Conservation (phyloP, 30 jellyfish, hydroid and myxozoan genomes). For the Clytia hemisphaerica region DNA sequence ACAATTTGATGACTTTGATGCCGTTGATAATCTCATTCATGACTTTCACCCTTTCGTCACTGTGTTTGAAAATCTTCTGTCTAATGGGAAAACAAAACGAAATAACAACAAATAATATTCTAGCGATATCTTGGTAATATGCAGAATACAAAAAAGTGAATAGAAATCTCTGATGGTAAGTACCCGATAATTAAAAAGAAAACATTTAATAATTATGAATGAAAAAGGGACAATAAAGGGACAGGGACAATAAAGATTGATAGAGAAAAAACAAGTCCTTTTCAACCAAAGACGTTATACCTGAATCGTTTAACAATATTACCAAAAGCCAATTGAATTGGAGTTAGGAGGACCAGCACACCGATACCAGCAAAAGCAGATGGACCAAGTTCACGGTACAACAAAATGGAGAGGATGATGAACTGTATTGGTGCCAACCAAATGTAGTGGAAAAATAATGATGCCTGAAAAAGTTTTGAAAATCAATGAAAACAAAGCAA, state of each 20-base stretch:
- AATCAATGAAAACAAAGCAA: neutral
- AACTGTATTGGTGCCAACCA: constrained; percentile 68
- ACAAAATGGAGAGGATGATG: constrained; percentile 21
- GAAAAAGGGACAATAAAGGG: no score
- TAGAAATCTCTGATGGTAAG: no score
- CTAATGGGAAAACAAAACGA: no score
- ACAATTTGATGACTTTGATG: constrained; percentile 65
- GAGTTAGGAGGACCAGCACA: constrained; percentile 55
- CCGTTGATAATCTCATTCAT: constrained; percentile 83
- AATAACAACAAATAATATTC: no score
- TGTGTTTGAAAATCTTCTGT: constrained; percentile 41
- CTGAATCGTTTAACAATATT: constrained; percentile 56
- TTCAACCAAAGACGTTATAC: neutral
- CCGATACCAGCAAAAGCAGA: constrained; percentile 81
- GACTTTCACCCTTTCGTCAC: constrained; percentile 73
- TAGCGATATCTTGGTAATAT: no score
- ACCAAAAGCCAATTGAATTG: constrained; percentile 70
- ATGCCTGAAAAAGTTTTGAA: constrained; percentile 40
- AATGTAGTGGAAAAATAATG: constrained; percentile 61
- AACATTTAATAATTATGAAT: no score
- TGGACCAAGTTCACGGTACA: constrained; percentile 61
- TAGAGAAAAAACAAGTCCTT: neutral
- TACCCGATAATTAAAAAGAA: no score
- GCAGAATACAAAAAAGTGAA: no score
- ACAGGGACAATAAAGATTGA: no score